A percentile compares a stretch with the other conserved stretches of the same genome.
Evolutionary conservation across 2,888 invertebrate genomes (phyloP).

Genomic region (Acronicta alni): DNA sequence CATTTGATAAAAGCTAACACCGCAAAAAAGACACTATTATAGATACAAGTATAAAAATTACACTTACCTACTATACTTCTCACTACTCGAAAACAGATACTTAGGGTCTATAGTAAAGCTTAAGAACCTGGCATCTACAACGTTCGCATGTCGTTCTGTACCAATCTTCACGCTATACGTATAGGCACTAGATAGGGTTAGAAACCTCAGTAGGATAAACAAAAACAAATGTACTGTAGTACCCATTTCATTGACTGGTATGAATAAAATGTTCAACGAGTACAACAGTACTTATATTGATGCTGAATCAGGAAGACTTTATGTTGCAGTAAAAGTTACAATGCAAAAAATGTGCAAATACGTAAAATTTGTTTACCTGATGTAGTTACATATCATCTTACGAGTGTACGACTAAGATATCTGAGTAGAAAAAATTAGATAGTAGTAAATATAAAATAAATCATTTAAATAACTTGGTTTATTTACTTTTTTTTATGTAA

Average conservation of each 20-base stretch:
- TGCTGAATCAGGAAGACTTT: constrained; percentile 47
- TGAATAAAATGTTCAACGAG: constrained; percentile 21
- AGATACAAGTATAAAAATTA: constrained; percentile 1
- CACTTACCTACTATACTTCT: constrained; percentile 73
- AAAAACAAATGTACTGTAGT: constrained; percentile 32
- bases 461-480: background rate
- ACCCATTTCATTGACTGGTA: constrained; percentile 40
- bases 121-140: constrained; percentile 92
- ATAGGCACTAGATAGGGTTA: constrained; percentile 64
- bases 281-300: constrained; percentile 58
- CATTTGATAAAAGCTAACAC: background rate
- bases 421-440: too few relatives aligned
- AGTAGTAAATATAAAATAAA: background rate
- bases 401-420: too few relatives aligned
- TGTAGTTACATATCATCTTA: background rate
- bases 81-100: constrained; percentile 84
- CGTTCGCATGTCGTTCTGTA: constrained; percentile 90
- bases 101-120: constrained; percentile 93
- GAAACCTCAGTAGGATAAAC: constrained; percentile 41
- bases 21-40: background rate
- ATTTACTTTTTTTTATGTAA: too few relatives aligned
- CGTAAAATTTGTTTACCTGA: background rate
- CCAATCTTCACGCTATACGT: constrained; percentile 89
- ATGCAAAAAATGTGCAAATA: constrained; percentile 20
- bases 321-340: constrained; percentile 54